Percentiles rank a stretch among this genome's conserved stretches.
phyloP scores from a whole-genome alignment of 2,113 vertebrate species.

The Notarius quadriscutis region DNA sequence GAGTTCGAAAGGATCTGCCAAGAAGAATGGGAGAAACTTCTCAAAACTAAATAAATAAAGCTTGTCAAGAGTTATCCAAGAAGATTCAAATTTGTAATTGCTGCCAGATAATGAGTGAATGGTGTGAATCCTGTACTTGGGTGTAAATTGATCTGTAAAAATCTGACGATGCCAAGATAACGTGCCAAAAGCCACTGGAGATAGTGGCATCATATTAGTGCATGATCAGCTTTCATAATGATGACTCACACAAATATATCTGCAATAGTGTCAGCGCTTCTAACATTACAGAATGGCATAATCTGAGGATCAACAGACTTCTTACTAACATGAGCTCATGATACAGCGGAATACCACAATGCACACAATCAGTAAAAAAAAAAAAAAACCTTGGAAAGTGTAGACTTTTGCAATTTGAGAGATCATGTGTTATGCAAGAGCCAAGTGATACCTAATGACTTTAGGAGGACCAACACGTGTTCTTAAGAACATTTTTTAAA shows the following conservation, averaged over 20 bases:
- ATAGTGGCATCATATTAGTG: not conserved
- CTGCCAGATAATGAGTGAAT: not conserved
- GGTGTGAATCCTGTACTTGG: not conserved
- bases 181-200: not conserved
- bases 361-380: slow-evolving; percentile 10
- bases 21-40: not conserved
- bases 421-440: not conserved
- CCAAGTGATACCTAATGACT: not conserved
- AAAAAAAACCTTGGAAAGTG: not conserved
- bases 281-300: slow-evolving; percentile 12
- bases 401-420: not conserved
- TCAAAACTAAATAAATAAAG: not conserved
- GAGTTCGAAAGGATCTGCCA: not conserved
- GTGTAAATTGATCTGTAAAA: not conserved
- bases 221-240: slow-evolving; percentile 27
- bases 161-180: not conserved
- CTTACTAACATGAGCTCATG: not conserved
- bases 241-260: slow-evolving; percentile 20
- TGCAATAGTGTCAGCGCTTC: slow-evolving; percentile 16
- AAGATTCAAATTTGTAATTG: not conserved
- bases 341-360: slow-evolving; percentile 23
- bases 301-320: slow-evolving; percentile 24
- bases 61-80: not conserved
- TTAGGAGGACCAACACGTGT: not conserved
- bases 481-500: not conserved